A percentile compares a stretch with the other conserved stretches of the same genome.
These are phyloP conservation scores for Adelosebastes latens DNA, from an alignment of 2,797 vertebrate genomes.

Conservation along the genomic window DNA sequence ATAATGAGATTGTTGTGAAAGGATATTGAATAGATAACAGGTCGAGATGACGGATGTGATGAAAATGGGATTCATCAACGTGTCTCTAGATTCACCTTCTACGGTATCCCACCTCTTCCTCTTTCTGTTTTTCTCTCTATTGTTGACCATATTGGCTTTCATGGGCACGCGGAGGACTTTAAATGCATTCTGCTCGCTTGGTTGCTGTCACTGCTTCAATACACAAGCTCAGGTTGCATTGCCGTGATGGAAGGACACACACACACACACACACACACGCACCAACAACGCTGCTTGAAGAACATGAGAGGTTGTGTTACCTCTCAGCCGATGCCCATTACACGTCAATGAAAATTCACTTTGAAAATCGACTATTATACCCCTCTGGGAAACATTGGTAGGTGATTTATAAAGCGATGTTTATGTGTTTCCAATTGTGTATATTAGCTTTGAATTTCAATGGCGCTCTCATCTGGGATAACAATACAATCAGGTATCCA, in stretches of 20 bases:
- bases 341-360: constrained; percentile 24
- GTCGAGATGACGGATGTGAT: constrained; percentile 26
- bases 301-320: constrained; percentile 6
- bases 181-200: constrained; percentile 22
- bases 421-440: constrained; percentile 25
- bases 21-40: constrained; percentile 31
- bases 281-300: not conserved
- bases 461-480: constrained; percentile 3
- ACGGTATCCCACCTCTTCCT: not conserved
- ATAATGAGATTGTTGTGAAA: constrained; percentile 54
- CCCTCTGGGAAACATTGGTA: not conserved
- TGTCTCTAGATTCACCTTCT: constrained; percentile 6
- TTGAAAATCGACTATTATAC: constrained; percentile 11
- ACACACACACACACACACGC: not conserved
- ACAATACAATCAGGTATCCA: constrained; percentile 42
- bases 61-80: not conserved
- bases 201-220: constrained; percentile 22
- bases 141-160: constrained; percentile 3
- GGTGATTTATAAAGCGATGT: constrained; percentile 18
- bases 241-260: not conserved
- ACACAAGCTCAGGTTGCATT: constrained; percentile 29
- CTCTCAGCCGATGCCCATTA: not conserved
- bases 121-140: not conserved
- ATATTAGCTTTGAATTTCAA: constrained; percentile 33
- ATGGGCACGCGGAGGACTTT: not conserved